Percentiles rank a stretch among this genome's conserved stretches.
phyloP scores from a whole-genome alignment of 2,113 vertebrate species.

The Austrofundulus limnaeus region DNA sequence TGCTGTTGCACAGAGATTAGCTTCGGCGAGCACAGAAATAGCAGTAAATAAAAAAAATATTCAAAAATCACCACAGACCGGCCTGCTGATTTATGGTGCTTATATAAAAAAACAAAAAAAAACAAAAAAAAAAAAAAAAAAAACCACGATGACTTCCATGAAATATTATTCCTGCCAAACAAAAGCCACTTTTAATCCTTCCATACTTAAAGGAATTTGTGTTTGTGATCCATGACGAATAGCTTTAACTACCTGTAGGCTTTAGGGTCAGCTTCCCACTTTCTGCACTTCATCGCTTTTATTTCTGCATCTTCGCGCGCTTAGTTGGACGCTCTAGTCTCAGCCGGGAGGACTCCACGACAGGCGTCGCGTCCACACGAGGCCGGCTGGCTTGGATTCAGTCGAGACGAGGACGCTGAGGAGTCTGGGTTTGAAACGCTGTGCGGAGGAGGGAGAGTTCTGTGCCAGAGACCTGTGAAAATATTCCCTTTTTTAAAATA shows the following conservation, averaged over 20 bases:
- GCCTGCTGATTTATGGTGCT: constrained; percentile 28
- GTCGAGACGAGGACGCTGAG: constrained; percentile 10
- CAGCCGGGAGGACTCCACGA: not conserved
- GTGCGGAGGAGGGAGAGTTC: constrained; percentile 75
- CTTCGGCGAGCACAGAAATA: not conserved
- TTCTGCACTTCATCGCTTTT: constrained; percentile 32
- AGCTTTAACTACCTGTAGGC: constrained; percentile 65
- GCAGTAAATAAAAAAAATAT: too few species aligned
- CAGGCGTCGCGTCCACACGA: not conserved
- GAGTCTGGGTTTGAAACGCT: constrained; percentile 26
- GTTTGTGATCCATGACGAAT: constrained; percentile 47
- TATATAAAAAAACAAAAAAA: constrained; percentile 1
- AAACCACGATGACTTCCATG: constrained; percentile 35
- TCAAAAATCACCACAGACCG: not conserved
- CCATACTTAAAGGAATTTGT: constrained; percentile 31
- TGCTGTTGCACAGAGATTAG: constrained; percentile 62
- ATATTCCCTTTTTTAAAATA: constrained; percentile 55
- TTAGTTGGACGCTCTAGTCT: not conserved
- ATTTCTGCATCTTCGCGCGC: constrained; percentile 4
- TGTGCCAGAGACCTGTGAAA: constrained; percentile 83
- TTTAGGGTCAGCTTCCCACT: constrained; percentile 46
- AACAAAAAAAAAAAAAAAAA: not conserved
- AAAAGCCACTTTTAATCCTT: constrained; percentile 66
- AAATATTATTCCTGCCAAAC: constrained; percentile 71
- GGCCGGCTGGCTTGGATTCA: constrained; percentile 18